phyloP scores from a whole-genome alignment of 2,888 invertebrate species.

The Agrochola litura region DNA sequence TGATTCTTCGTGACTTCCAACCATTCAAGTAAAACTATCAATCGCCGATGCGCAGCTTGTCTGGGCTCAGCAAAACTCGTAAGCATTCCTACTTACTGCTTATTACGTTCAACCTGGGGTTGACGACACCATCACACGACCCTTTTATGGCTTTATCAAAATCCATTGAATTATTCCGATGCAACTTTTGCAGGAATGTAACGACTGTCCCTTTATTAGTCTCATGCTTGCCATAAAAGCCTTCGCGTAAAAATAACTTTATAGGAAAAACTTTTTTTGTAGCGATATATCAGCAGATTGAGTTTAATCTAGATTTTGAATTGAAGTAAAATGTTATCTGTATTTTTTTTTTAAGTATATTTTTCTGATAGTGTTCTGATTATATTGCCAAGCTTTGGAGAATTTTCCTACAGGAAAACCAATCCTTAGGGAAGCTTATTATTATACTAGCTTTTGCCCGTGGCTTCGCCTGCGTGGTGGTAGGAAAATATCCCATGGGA shows the following conservation, averaged over 20 bases:
- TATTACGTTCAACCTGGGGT: slow-evolving; percentile 18
- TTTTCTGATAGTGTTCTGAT: no score
- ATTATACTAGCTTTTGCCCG: background rate
- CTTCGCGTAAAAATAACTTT: slow-evolving; percentile 60
- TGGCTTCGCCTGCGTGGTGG: background rate
- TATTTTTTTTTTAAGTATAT: no score
- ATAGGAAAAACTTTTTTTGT: slow-evolving; percentile 44
- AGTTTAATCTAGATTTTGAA: background rate
- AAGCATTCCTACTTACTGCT: slow-evolving; percentile 34
- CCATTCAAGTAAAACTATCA: background rate
- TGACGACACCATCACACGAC: slow-evolving; percentile 55
- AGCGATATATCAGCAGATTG: slow-evolving; percentile 18
- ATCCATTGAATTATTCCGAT: slow-evolving; percentile 74
- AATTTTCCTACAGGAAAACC: no score
- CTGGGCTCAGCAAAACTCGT: slow-evolving; percentile 12
- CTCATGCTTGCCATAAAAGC: slow-evolving; percentile 73
- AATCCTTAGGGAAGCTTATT: no score
- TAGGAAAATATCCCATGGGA: background rate
- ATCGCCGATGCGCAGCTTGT: background rate
- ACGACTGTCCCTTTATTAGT: slow-evolving; percentile 72
- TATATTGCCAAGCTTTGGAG: no score
- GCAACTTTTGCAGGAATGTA: slow-evolving; percentile 72
- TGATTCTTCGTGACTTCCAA: background rate
- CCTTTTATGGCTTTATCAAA: slow-evolving; percentile 70
- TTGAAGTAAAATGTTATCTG: background rate